A percentile compares a stretch with the other conserved stretches of the same genome.
Conservation (phyloP, 2,888 invertebrate genomes). For the Diarsia brunnea region DNA sequence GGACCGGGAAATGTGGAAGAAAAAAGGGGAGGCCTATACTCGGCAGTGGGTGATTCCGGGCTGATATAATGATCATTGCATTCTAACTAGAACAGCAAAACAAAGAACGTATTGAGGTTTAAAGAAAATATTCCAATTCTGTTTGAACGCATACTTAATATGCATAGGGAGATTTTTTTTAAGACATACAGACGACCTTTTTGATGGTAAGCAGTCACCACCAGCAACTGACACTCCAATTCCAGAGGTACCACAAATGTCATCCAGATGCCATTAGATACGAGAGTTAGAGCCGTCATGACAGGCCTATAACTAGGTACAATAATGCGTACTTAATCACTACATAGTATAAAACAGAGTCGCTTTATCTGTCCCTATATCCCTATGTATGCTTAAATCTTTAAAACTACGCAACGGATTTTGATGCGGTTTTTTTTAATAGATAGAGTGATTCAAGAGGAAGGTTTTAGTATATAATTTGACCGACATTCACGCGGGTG, state of each 20-base stretch:
- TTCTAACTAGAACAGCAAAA: background rate
- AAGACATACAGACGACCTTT: background rate
- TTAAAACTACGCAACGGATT: no score
- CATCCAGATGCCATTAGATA: background rate
- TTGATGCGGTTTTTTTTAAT: no score
- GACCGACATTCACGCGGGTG: no score
- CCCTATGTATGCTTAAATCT: no score
- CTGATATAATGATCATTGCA: background rate
- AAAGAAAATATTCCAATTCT: background rate
- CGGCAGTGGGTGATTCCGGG: no score
- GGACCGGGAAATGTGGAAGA: no score
- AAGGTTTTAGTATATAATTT: no score
- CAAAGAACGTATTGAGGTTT: conserved; percentile 2
- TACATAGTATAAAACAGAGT: no score
- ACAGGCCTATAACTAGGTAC: background rate
- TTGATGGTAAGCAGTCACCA: background rate
- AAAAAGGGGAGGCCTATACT: no score
- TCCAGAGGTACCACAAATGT: background rate
- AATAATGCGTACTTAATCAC: no score
- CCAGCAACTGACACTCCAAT: background rate
- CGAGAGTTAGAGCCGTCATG: background rate
- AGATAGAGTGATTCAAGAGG: no score
- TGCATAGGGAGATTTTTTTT: background rate
- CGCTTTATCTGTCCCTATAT: no score
- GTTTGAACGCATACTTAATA: background rate